Conservation (phyloP, 2,113 vertebrate species). For the Symphodus melops region DNA sequence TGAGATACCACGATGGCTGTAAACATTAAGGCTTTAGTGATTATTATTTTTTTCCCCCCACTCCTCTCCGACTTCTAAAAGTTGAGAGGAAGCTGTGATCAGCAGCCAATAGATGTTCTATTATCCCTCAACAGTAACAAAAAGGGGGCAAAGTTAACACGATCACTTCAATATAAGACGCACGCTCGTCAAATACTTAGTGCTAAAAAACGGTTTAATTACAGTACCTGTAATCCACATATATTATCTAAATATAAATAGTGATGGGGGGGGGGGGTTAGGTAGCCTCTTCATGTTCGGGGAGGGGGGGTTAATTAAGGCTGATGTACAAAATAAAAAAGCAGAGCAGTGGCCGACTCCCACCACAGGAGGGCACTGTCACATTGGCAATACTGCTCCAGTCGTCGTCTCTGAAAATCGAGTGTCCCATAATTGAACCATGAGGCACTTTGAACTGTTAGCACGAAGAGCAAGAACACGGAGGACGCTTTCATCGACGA, state of each 20-base stretch:
- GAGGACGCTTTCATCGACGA: neutral
- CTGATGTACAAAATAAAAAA: neutral
- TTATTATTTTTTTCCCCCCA: constrained; percentile 17
- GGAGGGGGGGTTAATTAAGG: constrained; percentile 25
- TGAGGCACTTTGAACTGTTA: constrained; percentile 22
- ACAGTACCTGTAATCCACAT: constrained; percentile 59
- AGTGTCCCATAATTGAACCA: constrained; percentile 23
- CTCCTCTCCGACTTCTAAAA: constrained; percentile 25
- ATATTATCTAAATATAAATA: constrained; percentile 78
- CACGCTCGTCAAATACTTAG: constrained; percentile 54
- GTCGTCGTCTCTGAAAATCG: constrained; percentile 1
- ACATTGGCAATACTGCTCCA: constrained; percentile 36
- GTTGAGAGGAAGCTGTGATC: constrained; percentile 4
- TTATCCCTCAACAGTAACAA: neutral
- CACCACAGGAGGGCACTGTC: constrained; percentile 67
- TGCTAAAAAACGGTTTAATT: constrained; percentile 55
- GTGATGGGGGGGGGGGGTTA: constrained; percentile 38
- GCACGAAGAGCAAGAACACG: neutral
- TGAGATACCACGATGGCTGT: constrained; percentile 33
- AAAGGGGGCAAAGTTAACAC: neutral
- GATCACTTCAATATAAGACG: constrained; percentile 3
- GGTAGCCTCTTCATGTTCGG: constrained; percentile 46
- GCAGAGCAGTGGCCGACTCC: constrained; percentile 26
- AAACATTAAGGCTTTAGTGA: constrained; percentile 67
- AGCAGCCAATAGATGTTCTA: constrained; percentile 21